These are phyloP conservation scores for Cherax quadricarinatus DNA, from an alignment of 1,140 invertebrate species.

Conservation along the genomic window DNA sequence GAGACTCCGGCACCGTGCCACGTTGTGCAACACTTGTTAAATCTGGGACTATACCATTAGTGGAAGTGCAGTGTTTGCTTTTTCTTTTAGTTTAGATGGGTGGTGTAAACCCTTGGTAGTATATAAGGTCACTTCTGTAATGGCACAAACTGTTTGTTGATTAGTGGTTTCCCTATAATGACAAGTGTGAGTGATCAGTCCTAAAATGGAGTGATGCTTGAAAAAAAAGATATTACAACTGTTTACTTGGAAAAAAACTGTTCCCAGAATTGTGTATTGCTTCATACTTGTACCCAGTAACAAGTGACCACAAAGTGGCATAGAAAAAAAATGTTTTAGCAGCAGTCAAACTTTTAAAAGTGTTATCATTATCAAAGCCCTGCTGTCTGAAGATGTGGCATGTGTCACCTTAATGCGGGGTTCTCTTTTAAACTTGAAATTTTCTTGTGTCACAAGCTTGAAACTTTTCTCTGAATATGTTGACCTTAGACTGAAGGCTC, in stretches of 20 bases:
- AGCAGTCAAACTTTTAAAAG: slow-evolving; percentile 65
- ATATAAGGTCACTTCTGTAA: slow-evolving; percentile 46
- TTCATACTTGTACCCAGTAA: slow-evolving; percentile 66
- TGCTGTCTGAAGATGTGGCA: slow-evolving; percentile 45
- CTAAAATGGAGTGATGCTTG: slow-evolving; percentile 18
- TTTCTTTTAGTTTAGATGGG: slow-evolving; percentile 63
- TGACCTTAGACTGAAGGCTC: slow-evolving; percentile 46
- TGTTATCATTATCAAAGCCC: slow-evolving; percentile 38
- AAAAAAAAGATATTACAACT: background rate
- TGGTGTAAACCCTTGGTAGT: slow-evolving; percentile 29
- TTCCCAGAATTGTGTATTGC: slow-evolving; percentile 58
- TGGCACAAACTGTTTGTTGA: slow-evolving; percentile 42
- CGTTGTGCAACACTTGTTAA: slow-evolving; percentile 68
- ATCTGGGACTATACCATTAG: slow-evolving; percentile 60
- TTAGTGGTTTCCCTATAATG: slow-evolving; percentile 37
- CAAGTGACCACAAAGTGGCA: slow-evolving; percentile 71
- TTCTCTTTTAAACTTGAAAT: slow-evolving; percentile 46
- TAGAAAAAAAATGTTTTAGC: slow-evolving; percentile 54
- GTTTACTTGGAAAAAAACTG: slow-evolving; percentile 31
- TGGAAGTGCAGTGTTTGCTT: slow-evolving; percentile 66
- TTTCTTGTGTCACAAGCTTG: slow-evolving; percentile 49
- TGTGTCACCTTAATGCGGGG: slow-evolving; percentile 24
- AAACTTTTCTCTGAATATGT: slow-evolving; percentile 52
- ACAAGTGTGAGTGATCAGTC: slow-evolving; percentile 29
- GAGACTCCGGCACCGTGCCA: slow-evolving; percentile 45